phyloP scores from a whole-genome alignment of 2,797 vertebrate genomes.

The Oreortyx pictus region DNA sequence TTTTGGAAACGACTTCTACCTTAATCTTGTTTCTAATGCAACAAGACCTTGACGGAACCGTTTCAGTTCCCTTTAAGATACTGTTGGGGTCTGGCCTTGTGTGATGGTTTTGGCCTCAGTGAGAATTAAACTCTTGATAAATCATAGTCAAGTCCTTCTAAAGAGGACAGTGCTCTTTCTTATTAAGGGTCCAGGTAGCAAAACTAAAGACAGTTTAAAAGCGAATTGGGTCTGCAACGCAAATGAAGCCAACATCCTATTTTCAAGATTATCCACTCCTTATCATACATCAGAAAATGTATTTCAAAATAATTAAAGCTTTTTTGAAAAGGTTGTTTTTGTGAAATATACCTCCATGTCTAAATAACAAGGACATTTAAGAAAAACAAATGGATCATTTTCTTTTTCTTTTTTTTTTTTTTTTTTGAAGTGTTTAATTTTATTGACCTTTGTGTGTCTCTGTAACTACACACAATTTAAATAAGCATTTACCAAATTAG shows the following conservation, averaged over 20 bases:
- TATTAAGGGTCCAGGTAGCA: background rate
- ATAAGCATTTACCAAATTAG: background rate
- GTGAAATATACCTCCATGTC: background rate
- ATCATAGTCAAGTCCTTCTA: background rate
- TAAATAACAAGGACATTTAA: background rate
- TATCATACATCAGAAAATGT: constrained; percentile 21
- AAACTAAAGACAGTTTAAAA: background rate
- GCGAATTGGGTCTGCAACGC: background rate
- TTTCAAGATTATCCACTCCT: constrained; percentile 1
- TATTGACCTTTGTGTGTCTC: background rate
- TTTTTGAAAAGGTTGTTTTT: constrained; percentile 14
- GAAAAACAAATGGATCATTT: background rate
- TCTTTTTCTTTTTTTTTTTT: no score
- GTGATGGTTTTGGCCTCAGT: background rate
- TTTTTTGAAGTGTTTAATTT: background rate
- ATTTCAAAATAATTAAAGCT: constrained; percentile 33
- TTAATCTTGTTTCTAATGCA: background rate
- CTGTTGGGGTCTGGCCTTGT: background rate
- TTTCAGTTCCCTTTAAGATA: background rate
- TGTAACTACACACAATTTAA: background rate
- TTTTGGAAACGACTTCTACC: background rate
- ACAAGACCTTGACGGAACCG: background rate
- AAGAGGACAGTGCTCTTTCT: background rate
- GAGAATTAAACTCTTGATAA: background rate
- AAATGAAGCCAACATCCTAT: background rate